Evolutionary conservation across 2,888 invertebrate species (phyloP).

Genomic region (Lepidocyrtinus sp.): DNA sequence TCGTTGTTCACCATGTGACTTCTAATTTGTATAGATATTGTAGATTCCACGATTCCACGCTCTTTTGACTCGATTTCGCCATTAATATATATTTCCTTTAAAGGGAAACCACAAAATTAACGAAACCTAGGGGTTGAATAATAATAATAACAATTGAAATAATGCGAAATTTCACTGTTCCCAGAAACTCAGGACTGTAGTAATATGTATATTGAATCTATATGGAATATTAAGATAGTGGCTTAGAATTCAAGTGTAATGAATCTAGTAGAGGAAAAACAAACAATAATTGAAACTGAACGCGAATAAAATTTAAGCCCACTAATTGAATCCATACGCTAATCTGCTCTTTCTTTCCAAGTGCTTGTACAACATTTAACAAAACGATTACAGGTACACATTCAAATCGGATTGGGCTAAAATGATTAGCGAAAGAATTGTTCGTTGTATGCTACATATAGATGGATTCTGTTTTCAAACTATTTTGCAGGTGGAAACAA

Average conservation of each 20-base stretch:
- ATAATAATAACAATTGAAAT: conserved; percentile 1
- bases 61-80: background rate
- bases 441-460: too few species aligned
- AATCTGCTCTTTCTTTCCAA: background rate
- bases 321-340: conserved; percentile 4
- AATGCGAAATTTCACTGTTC: background rate
- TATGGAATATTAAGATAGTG: background rate
- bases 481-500: too few species aligned
- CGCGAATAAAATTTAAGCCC: background rate
- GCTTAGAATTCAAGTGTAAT: background rate
- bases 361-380: background rate
- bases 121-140: background rate
- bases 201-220: background rate
- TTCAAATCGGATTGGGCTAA: background rate
- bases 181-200: background rate
- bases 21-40: background rate
- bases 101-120: conserved; percentile 2
- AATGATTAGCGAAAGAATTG: too few species aligned
- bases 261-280: background rate
- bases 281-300: background rate
- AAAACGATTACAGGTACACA: background rate
- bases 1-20: background rate
- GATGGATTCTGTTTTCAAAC: too few species aligned
- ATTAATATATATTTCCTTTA: background rate
- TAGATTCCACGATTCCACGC: background rate